Conservation (phyloP, 2,888 invertebrate genomes). For the Arge pagana region DNA sequence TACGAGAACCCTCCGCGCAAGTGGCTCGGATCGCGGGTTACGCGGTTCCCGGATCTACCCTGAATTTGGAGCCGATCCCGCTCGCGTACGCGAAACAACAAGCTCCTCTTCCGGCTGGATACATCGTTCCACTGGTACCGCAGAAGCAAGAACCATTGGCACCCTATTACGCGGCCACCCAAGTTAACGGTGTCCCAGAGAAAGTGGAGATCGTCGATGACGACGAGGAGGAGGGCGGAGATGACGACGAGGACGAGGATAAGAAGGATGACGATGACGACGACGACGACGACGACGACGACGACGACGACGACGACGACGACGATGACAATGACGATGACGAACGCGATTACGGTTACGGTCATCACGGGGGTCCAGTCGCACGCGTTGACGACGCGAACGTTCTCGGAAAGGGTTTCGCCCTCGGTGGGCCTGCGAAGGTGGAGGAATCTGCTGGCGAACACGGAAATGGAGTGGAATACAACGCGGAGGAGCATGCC, state of each 20-base stretch:
- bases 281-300: constrained; percentile 14
- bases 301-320: constrained; percentile 21
- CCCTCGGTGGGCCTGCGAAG: constrained; percentile 7
- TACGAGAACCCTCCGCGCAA: constrained; percentile 6
- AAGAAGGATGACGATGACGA: constrained; percentile 18
- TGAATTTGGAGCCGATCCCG: constrained; percentile 31
- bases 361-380: constrained; percentile 17
- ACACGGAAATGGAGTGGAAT: constrained; percentile 61
- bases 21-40: constrained; percentile 1
- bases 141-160: constrained; percentile 26
- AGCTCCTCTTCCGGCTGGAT: constrained; percentile 25
- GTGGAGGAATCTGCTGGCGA: constrained; percentile 25
- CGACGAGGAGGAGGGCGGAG: constrained; percentile 40
- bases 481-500: constrained; percentile 59
- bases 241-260: constrained; percentile 36
- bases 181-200: constrained; percentile 5
- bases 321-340: constrained; percentile 24
- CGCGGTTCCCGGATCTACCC: constrained; percentile 28
- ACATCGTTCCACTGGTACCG: constrained; percentile 26
- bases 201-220: constrained; percentile 35
- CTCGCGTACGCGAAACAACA: constrained; percentile 25
- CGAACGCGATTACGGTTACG: constrained; percentile 28
- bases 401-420: constrained; percentile 11
- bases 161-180: constrained; percentile 30
- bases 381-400: constrained; percentile 29